Percentiles rank a stretch among this genome's conserved stretches.
Evolutionary conservation across 2,888 invertebrate genomes (phyloP).

Genomic region (Nesidiocoris tenuis): DNA sequence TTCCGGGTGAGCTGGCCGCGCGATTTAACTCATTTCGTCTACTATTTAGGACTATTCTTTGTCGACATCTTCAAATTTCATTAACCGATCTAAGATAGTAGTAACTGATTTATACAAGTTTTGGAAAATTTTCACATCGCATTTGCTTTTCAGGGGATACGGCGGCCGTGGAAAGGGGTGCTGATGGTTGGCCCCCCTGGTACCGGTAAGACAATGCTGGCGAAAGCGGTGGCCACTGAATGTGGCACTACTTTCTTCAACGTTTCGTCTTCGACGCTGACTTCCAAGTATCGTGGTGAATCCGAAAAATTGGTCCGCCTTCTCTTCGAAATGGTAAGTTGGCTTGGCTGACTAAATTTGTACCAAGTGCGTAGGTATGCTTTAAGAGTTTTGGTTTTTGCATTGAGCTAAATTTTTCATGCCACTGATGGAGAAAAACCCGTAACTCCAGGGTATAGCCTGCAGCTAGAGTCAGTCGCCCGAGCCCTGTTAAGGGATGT

Average conservation of each 20-base stretch:
- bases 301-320: slow-evolving; percentile 95
- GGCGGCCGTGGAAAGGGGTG: slow-evolving; percentile 95
- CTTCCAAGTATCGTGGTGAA: slow-evolving; percentile 99
- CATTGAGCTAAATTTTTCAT: no score
- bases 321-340: slow-evolving; percentile 89
- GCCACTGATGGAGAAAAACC: no score
- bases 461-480: no score
- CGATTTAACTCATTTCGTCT: not conserved
- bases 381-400: no score
- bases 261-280: slow-evolving; percentile 93
- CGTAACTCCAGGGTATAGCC: no score
- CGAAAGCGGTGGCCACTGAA: slow-evolving; percentile 97
- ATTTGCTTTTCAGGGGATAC: slow-evolving; percentile 68
- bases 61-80: not conserved
- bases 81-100: no score
- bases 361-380: no score
- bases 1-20: slow-evolving; percentile 70
- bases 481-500: no score
- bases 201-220: slow-evolving; percentile 94
- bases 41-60: not conserved
- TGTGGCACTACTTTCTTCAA: slow-evolving; percentile 97
- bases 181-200: slow-evolving; percentile 92
- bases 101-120: no score
- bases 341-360: no score
- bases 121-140: no score